Conservation (phyloP, 2,888 invertebrate genomes). For the Phania funesta region DNA sequence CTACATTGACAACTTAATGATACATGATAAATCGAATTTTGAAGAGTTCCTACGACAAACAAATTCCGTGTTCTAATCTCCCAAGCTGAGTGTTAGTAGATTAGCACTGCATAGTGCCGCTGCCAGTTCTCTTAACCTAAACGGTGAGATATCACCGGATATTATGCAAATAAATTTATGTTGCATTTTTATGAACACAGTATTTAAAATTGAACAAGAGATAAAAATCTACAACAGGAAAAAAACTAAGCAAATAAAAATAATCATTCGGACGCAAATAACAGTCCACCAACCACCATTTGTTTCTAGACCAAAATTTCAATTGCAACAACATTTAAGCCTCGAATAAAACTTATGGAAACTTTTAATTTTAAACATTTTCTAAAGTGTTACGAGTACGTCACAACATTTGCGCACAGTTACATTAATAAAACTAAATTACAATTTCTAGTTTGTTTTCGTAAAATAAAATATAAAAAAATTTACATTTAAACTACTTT, state of each 20-base stretch:
- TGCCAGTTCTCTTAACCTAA: too few species aligned
- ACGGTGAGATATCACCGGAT: not conserved
- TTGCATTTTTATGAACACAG: constrained; percentile 32
- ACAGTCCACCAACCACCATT: not conserved
- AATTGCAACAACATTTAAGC: not conserved
- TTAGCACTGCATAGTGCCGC: too few species aligned
- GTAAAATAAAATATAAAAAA: constrained; percentile 18
- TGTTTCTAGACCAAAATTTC: not conserved
- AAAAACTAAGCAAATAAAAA: constrained; percentile 4
- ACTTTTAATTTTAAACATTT: constrained; percentile 36
- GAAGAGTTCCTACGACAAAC: too few species aligned
- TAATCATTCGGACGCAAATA: not conserved
- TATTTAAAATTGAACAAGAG: constrained; percentile 31
- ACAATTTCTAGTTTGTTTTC: constrained; percentile 45
- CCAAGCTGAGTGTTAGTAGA: too few species aligned
- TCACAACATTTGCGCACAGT: constrained; percentile 52
- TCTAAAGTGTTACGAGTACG: constrained; percentile 34
- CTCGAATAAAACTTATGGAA: constrained; percentile 4
- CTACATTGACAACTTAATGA: too few species aligned
- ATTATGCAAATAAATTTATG: not conserved
- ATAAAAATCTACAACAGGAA: constrained; percentile 33
- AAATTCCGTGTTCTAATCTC: too few species aligned
- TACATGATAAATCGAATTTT: too few species aligned
- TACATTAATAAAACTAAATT: constrained; percentile 68
- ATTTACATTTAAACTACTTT: constrained; percentile 69